phyloP scores from a whole-genome alignment of 2,797 vertebrate species.

The Eleutherodactylus coqui region DNA sequence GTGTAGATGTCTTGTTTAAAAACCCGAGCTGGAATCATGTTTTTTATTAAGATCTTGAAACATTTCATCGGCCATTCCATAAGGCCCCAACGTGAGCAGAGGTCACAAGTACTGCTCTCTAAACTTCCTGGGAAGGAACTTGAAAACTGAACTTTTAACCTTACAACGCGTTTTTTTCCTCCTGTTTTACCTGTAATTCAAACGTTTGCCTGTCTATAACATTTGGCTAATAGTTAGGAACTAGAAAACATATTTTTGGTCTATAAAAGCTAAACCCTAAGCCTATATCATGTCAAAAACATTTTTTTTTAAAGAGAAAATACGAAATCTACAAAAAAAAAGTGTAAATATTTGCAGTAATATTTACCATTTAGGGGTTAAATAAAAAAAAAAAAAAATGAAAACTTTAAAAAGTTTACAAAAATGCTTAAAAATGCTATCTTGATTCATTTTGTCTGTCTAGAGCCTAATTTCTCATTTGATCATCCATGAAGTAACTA shows the following conservation, averaged over 20 bases:
- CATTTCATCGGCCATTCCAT: conserved; percentile 54
- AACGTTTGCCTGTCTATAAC: conserved; percentile 33
- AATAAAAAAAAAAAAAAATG: background rate
- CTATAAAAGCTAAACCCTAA: background rate
- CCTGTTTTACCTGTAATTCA: conserved; percentile 45
- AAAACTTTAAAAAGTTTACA: background rate
- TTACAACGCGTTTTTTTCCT: conserved; percentile 7
- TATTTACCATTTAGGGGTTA: background rate
- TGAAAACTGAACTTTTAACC: conserved; percentile 63
- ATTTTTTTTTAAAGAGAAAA: background rate
- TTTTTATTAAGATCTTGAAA: conserved; percentile 53
- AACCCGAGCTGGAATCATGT: conserved; percentile 24
- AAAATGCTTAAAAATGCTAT: background rate
- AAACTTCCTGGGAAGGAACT: conserved; percentile 58
- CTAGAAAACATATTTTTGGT: conserved; percentile 44
- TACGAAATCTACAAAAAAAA: background rate
- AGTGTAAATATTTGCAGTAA: background rate
- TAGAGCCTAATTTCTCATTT: background rate
- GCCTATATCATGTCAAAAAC: background rate
- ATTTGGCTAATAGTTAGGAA: conserved; percentile 13
- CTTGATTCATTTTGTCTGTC: background rate
- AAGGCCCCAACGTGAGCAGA: conserved; percentile 56
- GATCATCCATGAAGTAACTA: background rate
- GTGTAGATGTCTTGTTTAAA: background rate
- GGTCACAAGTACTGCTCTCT: conserved; percentile 49